phyloP scores from a whole-genome alignment of 2,888 invertebrate genomes.

The Stenodema calcarata region DNA sequence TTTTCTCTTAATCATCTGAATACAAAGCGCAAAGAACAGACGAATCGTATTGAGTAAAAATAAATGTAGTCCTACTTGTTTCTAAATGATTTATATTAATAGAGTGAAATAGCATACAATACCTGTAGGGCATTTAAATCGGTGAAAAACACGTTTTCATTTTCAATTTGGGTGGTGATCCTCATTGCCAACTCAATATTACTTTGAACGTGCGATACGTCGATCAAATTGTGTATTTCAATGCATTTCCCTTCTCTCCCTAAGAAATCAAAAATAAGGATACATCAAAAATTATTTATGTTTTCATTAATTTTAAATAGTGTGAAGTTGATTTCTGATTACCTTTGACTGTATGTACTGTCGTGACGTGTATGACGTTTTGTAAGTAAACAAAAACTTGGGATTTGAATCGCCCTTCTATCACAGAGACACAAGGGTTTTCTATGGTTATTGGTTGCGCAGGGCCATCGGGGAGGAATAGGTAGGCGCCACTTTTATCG shows the following conservation, averaged over 20 bases:
- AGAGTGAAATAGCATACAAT: too few species aligned
- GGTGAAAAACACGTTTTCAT: conserved; percentile 82
- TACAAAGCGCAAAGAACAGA: too few species aligned
- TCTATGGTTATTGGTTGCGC: conserved; percentile 62
- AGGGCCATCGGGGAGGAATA: conserved; percentile 90
- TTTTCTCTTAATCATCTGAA: conserved; percentile 82
- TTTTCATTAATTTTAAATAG: too few species aligned
- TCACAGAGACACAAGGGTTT: conserved; percentile 70
- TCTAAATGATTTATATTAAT: too few species aligned
- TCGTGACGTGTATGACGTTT: conserved; percentile 70
- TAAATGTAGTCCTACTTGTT: too few species aligned
- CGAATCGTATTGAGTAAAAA: too few species aligned
- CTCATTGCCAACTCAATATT: conserved; percentile 92
- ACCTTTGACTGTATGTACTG: conserved; percentile 63
- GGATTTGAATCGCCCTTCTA: conserved; percentile 80
- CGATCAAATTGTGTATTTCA: conserved; percentile 71
- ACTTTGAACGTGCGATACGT: conserved; percentile 71
- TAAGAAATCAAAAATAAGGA: too few species aligned
- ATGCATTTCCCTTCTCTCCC: conserved; percentile 69
- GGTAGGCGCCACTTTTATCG: conserved; percentile 91
- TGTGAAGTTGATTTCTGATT: too few species aligned
- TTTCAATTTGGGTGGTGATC: conserved; percentile 77
- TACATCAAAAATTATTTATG: too few species aligned
- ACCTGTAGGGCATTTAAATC: conserved; percentile 94
- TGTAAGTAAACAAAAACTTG: conserved; percentile 77